These are phyloP conservation scores for Hemiscyllium ocellatum DNA, from an alignment of 2,113 vertebrate genomes.

Conservation along the genomic window DNA sequence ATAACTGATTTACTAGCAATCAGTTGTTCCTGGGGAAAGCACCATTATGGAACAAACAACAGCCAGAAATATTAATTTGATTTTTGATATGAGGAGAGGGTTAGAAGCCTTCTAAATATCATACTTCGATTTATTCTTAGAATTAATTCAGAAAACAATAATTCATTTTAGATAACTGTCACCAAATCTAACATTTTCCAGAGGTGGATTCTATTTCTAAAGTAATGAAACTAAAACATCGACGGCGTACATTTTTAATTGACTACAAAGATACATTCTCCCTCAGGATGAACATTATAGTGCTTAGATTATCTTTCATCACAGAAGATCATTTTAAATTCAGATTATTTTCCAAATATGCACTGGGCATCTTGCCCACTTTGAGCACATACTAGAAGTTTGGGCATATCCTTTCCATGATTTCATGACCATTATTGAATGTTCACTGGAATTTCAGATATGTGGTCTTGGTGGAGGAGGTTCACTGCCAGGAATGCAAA, in stretches of 20 bases:
- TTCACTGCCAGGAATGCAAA: neutral
- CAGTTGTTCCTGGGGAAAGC: neutral
- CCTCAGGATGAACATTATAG: neutral
- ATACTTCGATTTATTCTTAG: neutral
- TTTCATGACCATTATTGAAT: neutral
- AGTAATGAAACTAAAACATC: neutral
- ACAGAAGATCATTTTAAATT: neutral
- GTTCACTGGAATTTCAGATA: neutral
- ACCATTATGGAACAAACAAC: neutral
- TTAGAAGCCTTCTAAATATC: neutral
- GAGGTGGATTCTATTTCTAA: neutral
- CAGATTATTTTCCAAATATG: neutral
- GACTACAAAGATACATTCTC: neutral
- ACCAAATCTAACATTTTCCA: neutral
- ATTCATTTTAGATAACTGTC: neutral
- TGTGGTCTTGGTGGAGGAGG: neutral
- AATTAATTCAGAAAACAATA: neutral
- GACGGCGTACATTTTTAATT: neutral
- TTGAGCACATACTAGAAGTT: neutral
- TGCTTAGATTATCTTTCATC: neutral
- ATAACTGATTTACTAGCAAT: neutral
- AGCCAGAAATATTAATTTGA: constrained; percentile 5
- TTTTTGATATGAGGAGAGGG: neutral
- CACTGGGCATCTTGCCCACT: neutral
- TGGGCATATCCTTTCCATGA: neutral